Conservation (phyloP, 2,888 invertebrate species). For the Atethmia centrago region DNA sequence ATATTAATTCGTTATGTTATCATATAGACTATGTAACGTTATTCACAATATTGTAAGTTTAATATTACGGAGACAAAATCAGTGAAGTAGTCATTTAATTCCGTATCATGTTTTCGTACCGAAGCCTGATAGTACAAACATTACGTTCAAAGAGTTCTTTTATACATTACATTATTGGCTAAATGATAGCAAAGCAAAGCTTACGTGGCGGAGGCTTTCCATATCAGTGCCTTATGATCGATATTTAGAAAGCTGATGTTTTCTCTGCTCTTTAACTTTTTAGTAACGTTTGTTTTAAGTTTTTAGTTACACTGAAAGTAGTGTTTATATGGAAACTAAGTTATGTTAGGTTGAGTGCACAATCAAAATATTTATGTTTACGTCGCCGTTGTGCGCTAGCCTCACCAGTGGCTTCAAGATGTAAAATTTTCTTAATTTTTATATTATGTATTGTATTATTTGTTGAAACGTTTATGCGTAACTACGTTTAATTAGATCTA, state of each 20-base stretch:
- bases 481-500: conserved; percentile 67
- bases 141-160: conserved; percentile 52
- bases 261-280: conserved; percentile 46
- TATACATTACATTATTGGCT: conserved; percentile 38
- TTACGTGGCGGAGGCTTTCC: conserved; percentile 63
- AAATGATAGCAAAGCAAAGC: conserved; percentile 43
- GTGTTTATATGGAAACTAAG: conserved; percentile 56
- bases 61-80: conserved; percentile 63
- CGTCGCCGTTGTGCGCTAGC: conserved; percentile 60
- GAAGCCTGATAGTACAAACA: conserved; percentile 72
- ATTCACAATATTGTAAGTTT: conserved; percentile 66
- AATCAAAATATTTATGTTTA: conserved; percentile 48
- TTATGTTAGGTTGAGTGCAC: conserved; percentile 65
- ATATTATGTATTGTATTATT: conserved; percentile 65
- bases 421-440: conserved; percentile 63
- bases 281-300: conserved; percentile 56
- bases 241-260: conserved; percentile 63
- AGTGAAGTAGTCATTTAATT: conserved; percentile 51
- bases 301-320: conserved; percentile 56
- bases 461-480: conserved; percentile 76
- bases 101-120: conserved; percentile 42
- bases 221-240: conserved; percentile 79
- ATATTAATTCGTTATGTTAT: conserved; percentile 53
- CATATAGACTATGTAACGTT: conserved; percentile 66
- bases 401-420: conserved; percentile 55